Evolutionary conservation across 2,113 vertebrate species (phyloP).

Genomic region (Pelecanoides urinatrix): DNA sequence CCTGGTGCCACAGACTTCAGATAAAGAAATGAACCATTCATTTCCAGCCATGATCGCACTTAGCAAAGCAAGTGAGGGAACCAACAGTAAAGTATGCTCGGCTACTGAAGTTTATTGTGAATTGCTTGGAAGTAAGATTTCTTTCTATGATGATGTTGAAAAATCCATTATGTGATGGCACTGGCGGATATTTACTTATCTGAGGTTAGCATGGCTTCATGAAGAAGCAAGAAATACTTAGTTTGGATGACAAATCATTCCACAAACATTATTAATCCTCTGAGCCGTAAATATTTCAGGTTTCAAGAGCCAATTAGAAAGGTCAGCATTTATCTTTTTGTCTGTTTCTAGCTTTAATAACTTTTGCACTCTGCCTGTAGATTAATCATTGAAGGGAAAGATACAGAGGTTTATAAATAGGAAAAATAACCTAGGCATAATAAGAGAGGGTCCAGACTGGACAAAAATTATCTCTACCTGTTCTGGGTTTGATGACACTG

Average conservation of each 20-base stretch:
- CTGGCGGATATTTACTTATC: neutral
- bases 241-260: conserved; percentile 26
- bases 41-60: neutral
- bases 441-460: neutral
- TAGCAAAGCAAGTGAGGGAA: neutral
- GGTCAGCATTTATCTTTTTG: conserved; percentile 54
- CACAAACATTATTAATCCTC: conserved; percentile 22
- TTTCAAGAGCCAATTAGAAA: conserved; percentile 53
- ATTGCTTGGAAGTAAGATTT: neutral
- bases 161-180: neutral
- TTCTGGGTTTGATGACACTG: conserved; percentile 17
- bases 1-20: neutral
- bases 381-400: conserved; percentile 33
- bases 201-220: neutral
- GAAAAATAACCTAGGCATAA: neutral
- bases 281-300: neutral
- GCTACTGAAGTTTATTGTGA: neutral
- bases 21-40: neutral
- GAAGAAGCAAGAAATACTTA: conserved; percentile 28
- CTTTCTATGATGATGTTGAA: neutral
- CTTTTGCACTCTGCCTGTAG: conserved; percentile 6
- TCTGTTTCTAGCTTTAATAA: conserved; percentile 41
- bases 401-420: neutral
- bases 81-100: neutral
- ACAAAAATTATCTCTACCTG: conserved; percentile 32